Evolutionary conservation across 2,888 invertebrate genomes (phyloP).

Genomic region (Anagyrus pseudococci): DNA sequence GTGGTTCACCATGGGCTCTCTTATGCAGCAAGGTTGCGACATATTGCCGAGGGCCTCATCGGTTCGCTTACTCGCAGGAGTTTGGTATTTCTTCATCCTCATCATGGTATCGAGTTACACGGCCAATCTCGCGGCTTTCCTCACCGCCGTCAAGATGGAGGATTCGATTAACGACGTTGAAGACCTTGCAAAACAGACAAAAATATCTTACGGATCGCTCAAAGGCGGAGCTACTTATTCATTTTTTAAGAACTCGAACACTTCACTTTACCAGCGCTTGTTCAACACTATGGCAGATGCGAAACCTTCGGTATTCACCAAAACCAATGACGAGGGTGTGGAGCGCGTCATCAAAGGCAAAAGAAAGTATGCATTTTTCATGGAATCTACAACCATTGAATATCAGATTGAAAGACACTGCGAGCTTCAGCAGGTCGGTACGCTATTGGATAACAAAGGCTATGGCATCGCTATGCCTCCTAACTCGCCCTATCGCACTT

Average conservation of each 20-base stretch:
- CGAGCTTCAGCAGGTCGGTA: constrained; percentile 89
- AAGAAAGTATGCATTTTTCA: constrained; percentile 92
- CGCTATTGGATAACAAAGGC: constrained; percentile 91
- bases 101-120: constrained; percentile 98
- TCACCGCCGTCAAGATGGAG: constrained; percentile 92
- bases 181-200: constrained; percentile 94
- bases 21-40: constrained; percentile 94
- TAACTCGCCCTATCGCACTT: constrained; percentile 75
- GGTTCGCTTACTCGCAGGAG: constrained; percentile 87
- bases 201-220: constrained; percentile 96
- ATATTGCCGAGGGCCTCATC: constrained; percentile 86
- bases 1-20: constrained; percentile 93
- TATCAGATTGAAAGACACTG: constrained; percentile 89
- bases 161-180: constrained; percentile 95
- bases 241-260: constrained; percentile 96
- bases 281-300: constrained; percentile 94
- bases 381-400: constrained; percentile 97
- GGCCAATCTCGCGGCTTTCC: constrained; percentile 92
- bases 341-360: constrained; percentile 85
- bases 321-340: constrained; percentile 88
- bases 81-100: constrained; percentile 95
- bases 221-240: constrained; percentile 91
- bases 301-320: constrained; percentile 85
- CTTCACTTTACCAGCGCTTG: constrained; percentile 93
- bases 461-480: constrained; percentile 95